Percentiles rank a stretch among this genome's conserved stretches.
These are phyloP conservation scores for Chironomus tepperi DNA, from an alignment of 1,140 invertebrate genomes.

Conservation along the genomic window DNA sequence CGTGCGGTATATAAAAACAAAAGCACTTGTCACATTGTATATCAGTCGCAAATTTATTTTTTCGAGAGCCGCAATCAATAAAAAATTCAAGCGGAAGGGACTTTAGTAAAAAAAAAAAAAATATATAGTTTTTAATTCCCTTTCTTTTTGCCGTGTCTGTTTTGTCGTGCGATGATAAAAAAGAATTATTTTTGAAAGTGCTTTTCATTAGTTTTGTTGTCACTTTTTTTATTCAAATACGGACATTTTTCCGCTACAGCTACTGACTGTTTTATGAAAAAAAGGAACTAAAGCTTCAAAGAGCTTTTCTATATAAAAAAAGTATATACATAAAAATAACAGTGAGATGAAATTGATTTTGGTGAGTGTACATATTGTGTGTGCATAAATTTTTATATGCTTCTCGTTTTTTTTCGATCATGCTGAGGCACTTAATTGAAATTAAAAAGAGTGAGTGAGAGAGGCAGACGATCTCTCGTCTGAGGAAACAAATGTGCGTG, in stretches of 20 bases:
- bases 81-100: not conserved
- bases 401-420: not conserved
- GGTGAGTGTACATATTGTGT: not conserved
- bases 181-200: not conserved
- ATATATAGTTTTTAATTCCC: not conserved
- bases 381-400: not conserved
- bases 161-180: not conserved
- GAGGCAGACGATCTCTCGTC: too few relatives aligned
- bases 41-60: constrained; percentile 17
- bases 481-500: not conserved
- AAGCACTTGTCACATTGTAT: constrained; percentile 5
- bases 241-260: too few relatives aligned
- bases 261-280: too few relatives aligned
- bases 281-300: not conserved
- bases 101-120: not conserved
- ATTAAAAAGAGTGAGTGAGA: not conserved
- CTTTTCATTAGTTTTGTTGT: not conserved
- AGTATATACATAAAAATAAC: not conserved
- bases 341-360: constrained; percentile 21
- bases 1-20: constrained; percentile 9
- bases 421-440: not conserved
- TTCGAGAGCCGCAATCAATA: constrained; percentile 11
- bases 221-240: too few relatives aligned
- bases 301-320: not conserved
- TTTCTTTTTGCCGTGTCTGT: not conserved